Evolutionary conservation across 2,797 vertebrate species (phyloP).

Genomic region (Furcifer pardalis): DNA sequence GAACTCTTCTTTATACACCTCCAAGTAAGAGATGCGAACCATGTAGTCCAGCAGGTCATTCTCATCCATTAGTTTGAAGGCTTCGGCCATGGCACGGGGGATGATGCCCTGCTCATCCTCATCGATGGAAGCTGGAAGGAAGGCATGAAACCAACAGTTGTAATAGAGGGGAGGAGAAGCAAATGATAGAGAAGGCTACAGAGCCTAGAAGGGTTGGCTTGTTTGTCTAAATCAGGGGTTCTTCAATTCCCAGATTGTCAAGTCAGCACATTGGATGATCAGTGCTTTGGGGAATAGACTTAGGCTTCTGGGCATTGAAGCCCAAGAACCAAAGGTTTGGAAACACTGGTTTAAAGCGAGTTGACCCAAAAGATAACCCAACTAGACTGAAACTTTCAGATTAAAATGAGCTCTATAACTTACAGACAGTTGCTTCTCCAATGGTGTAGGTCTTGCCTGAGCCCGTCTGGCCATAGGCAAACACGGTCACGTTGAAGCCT

Average conservation of each 20-base stretch:
- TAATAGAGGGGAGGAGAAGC: neutral
- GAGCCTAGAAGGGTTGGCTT: neutral
- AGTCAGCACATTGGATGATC: too few relatives aligned
- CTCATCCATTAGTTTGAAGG: constrained; percentile 95
- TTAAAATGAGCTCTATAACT: constrained; percentile 66
- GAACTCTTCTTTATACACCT: constrained; percentile 98
- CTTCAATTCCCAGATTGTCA: too few relatives aligned
- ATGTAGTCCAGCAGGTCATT: constrained; percentile 93
- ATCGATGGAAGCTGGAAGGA: constrained; percentile 86
- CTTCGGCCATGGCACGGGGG: constrained; percentile 91
- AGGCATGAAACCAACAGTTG: neutral
- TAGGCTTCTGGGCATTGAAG: too few relatives aligned
- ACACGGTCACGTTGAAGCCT: constrained; percentile 94
- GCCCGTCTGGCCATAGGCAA: constrained; percentile 96
- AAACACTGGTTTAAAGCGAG: too few relatives aligned
- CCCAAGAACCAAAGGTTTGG: too few relatives aligned
- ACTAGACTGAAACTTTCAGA: neutral
- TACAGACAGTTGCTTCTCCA: constrained; percentile 93
- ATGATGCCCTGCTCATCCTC: constrained; percentile 97
- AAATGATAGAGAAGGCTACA: neutral
- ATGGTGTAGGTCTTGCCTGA: constrained; percentile 97
- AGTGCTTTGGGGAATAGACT: too few relatives aligned
- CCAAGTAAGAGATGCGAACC: constrained; percentile 92
- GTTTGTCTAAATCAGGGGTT: too few relatives aligned
- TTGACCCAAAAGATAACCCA: too few relatives aligned